Evolutionary conservation across 2,113 vertebrate genomes (phyloP).

Genomic region (Poecile atricapillus): DNA sequence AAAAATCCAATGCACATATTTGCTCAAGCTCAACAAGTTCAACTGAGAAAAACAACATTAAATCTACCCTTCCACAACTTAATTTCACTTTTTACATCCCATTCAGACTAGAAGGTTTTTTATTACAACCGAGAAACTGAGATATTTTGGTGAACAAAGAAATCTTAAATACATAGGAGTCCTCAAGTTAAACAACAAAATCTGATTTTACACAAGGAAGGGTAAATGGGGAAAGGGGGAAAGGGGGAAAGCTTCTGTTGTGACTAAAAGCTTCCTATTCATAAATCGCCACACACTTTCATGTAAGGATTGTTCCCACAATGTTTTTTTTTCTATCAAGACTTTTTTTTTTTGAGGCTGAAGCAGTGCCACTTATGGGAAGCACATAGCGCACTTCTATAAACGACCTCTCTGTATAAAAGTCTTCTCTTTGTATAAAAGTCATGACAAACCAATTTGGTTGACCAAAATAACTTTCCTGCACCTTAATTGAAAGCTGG

Average conservation of each 20-base stretch:
- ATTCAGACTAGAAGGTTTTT: neutral
- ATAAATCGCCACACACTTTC: neutral
- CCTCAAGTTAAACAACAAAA: neutral
- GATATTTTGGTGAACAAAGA: neutral
- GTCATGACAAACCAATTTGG: neutral
- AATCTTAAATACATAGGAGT: neutral
- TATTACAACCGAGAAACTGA: neutral
- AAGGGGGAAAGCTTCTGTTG: neutral
- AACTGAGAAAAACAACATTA: neutral
- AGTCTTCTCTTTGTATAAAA: neutral
- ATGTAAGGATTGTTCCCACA: neutral
- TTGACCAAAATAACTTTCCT: neutral
- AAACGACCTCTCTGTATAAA: neutral
- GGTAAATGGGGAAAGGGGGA: accelerated
- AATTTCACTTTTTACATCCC: neutral
- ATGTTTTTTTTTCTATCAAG: neutral
- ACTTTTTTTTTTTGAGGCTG: neutral
- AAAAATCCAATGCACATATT: neutral
- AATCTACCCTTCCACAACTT: neutral
- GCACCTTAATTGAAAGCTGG: neutral
- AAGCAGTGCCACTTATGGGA: neutral
- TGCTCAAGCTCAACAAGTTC: neutral
- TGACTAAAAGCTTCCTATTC: neutral
- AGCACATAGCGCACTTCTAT: accelerated
- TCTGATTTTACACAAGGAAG: neutral